Conservation (phyloP, 1,140 invertebrate species). For the Drosophila kikkawai region DNA sequence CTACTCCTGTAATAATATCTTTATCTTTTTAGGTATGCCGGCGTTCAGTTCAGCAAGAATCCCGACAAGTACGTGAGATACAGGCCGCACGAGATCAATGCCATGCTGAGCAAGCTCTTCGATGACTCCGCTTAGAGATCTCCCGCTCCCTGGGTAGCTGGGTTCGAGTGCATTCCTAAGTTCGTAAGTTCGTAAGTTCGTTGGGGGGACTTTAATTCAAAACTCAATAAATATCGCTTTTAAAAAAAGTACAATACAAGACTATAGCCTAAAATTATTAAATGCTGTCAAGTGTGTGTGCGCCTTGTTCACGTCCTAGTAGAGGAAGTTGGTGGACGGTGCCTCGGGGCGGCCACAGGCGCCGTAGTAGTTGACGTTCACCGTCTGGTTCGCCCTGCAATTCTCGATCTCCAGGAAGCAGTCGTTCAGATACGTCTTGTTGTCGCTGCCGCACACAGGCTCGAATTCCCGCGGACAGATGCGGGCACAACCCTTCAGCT, state of each 20-base stretch:
- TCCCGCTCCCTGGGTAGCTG: neutral
- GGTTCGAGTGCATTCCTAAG: constrained; percentile 45
- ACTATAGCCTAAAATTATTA: constrained; percentile 77
- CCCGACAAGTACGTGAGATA: constrained; percentile 97
- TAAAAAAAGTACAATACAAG: constrained; percentile 72
- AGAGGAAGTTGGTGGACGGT: constrained; percentile 83
- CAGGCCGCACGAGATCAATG: constrained; percentile 92
- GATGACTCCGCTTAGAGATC: constrained; percentile 87
- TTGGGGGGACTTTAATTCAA: constrained; percentile 71
- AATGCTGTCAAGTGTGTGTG: constrained; percentile 72
- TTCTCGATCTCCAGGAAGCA: constrained; percentile 97
- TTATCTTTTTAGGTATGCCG: constrained; percentile 86
- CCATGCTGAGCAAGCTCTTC: constrained; percentile 93
- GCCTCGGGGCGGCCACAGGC: constrained; percentile 81
- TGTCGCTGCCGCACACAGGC: constrained; percentile 95
- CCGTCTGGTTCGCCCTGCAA: constrained; percentile 89
- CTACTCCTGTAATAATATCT: constrained; percentile 17
- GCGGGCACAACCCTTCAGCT: constrained; percentile 93
- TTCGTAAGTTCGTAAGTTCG: constrained; percentile 49
- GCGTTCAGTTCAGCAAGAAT: constrained; percentile 95
- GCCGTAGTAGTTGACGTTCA: constrained; percentile 80
- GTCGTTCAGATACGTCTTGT: constrained; percentile 95
- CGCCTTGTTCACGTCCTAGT: constrained; percentile 41
- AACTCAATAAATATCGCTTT: constrained; percentile 79
- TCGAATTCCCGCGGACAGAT: constrained; percentile 94